A percentile compares a stretch with the other conserved stretches of the same genome.
Conservation (phyloP, 2,113 vertebrate species). For the Muscicapa adusta region DNA sequence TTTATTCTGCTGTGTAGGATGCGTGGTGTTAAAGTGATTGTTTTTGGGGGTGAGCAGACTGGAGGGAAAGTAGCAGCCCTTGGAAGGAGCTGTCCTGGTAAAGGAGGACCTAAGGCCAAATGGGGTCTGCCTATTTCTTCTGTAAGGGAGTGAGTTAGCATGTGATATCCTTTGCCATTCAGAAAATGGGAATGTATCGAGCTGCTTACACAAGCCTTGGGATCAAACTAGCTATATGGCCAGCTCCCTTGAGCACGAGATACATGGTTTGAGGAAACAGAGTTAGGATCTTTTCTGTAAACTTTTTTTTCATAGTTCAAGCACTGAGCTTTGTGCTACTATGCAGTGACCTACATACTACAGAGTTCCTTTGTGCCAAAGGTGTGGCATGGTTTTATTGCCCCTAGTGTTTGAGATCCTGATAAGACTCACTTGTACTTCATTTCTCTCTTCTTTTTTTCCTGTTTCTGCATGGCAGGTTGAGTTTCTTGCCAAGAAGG, state of each 20-base stretch:
- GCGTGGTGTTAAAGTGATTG: accelerated
- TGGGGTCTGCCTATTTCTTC: not conserved
- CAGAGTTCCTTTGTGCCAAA: not conserved
- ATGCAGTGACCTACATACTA: not conserved
- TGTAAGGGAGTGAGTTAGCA: not conserved
- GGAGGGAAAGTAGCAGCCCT: not conserved
- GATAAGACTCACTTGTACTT: not conserved
- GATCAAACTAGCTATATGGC: not conserved
- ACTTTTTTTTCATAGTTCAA: not conserved
- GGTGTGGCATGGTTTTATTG: not conserved
- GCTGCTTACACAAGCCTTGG: not conserved
- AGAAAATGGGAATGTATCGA: not conserved
- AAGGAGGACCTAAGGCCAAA: not conserved
- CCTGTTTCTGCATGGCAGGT: not conserved
- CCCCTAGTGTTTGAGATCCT: not conserved
- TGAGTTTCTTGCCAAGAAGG: not conserved
- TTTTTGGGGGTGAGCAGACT: not conserved
- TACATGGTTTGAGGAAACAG: not conserved
- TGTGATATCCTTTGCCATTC: not conserved
- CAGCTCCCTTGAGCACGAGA: not conserved
- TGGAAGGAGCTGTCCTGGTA: not conserved
- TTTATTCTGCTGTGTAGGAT: not conserved
- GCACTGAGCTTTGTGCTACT: not conserved
- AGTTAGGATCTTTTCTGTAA: not conserved
- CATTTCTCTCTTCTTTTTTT: not conserved